phyloP scores from a whole-genome alignment of 2,888 invertebrate species.

The Megalurothrips usitatus region DNA sequence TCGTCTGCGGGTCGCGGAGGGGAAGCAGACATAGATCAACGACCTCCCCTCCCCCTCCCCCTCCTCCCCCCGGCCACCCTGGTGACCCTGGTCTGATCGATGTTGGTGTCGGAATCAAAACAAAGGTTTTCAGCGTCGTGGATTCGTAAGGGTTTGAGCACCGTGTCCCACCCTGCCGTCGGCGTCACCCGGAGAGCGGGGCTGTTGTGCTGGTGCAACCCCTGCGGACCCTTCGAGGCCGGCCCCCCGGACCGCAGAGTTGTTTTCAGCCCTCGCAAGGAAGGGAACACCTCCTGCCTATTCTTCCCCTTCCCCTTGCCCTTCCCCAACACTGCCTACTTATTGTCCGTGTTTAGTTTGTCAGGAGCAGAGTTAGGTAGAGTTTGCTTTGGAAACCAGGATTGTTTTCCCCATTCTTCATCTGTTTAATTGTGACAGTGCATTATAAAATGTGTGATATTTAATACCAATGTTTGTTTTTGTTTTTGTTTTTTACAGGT shows the following conservation, averaged over 20 bases:
- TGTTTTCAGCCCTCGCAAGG: too few species aligned
- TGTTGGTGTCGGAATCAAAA: background rate
- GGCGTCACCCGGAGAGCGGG: too few species aligned
- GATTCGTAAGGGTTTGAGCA: too few species aligned
- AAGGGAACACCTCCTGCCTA: too few species aligned
- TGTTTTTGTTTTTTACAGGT: background rate
- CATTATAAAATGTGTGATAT: background rate
- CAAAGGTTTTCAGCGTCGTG: background rate
- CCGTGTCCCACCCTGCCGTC: too few species aligned
- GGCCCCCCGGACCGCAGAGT: too few species aligned
- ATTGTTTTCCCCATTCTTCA: background rate
- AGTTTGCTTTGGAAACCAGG: too few species aligned
- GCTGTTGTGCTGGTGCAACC: too few species aligned
- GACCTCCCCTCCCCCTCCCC: background rate
- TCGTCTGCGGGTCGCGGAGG: background rate
- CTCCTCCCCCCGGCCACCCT: background rate
- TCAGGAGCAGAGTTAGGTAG: too few species aligned
- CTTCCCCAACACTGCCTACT: background rate
- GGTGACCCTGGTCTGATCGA: background rate
- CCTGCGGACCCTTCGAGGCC: too few species aligned
- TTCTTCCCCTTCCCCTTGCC: too few species aligned
- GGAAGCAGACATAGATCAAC: background rate
- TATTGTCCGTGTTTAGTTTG: background rate
- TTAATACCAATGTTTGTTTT: background rate
- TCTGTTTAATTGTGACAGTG: background rate